Conservation (phyloP, 2,888 invertebrate genomes). For the Polydrusus tereticollis region DNA sequence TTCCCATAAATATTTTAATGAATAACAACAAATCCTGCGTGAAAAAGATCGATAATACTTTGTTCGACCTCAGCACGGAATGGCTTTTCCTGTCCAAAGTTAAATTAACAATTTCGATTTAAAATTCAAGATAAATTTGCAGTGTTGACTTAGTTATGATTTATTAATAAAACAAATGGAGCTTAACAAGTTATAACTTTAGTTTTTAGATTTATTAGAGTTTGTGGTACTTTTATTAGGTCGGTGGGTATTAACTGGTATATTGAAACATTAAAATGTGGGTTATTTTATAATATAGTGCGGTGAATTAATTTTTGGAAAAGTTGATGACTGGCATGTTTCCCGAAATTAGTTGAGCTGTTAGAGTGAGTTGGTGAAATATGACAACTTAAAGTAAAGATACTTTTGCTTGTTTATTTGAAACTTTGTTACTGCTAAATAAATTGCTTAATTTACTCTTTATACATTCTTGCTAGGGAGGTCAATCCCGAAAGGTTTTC, state of each 20-base stretch:
- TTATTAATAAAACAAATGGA: constrained; percentile 17
- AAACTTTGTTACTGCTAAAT: no score
- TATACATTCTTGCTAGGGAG: no score
- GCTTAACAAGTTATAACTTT: constrained; percentile 15
- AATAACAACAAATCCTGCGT: constrained; percentile 12
- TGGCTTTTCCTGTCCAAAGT: constrained; percentile 19
- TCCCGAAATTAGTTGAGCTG: no score
- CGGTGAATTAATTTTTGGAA: background rate
- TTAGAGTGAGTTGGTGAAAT: no score
- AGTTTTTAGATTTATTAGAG: constrained; percentile 6
- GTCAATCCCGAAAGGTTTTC: no score
- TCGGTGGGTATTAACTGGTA: background rate
- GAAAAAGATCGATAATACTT: constrained; percentile 7
- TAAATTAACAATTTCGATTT: constrained; percentile 20
- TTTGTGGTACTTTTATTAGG: background rate
- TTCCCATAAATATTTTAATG: background rate
- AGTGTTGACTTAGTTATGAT: constrained; percentile 22
- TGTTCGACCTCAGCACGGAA: constrained; percentile 14
- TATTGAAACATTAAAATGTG: constrained; percentile 1
- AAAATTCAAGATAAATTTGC: constrained; percentile 21
- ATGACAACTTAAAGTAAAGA: no score
- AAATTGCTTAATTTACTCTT: no score
- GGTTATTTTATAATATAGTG: background rate
- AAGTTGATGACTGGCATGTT: background rate
- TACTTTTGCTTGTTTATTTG: no score